Base-by-base conservation (phyloP, 2,113 vertebrate genomes). In the Clarias macrocephalus region DNA sequence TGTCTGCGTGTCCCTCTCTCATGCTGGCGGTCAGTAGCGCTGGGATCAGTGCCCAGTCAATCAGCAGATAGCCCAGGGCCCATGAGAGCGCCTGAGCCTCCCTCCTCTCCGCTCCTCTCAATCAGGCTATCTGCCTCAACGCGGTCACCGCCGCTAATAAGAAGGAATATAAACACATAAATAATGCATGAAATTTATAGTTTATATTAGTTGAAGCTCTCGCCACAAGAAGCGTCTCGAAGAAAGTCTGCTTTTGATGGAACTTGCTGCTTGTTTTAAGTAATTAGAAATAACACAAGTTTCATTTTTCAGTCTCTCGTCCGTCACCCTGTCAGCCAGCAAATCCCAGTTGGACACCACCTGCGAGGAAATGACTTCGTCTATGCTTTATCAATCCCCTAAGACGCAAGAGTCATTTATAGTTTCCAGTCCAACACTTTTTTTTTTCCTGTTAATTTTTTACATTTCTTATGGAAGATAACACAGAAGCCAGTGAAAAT, bases 131-230 rank as follows among this genome's bases (percentile, higher is more conserved):
- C 89, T 86, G 65, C 82, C 88, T 90, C 76, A 84, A 82, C 80
- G 87, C 73, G 77, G 88, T 88, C 77, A 80, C 85, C 52, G 56
- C 66, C 73, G 81, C 91, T 91, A 92, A 92, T 92, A 87, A 91
- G 90, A 85, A 91, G 88, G 89, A 89, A 91, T 91, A 91, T 89
- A 89, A 70, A 87, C 21, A 59, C 88, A 91, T 92, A 91, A 91
- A 92, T 92, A 90, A 92, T 89, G 87, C 86, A 92, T 92, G 90
- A 89, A 88, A 87, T 86, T 82, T 86, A 84, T 89, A 90, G 90
- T 91, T 92, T 89, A 89, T 88, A 89, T 87, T 88, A 57, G 84
- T 82, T 80, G 68, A 89, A 59, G 85, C 84, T 89, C 87, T 91
- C 70, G 16, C 73, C 83, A 89, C 76, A 33, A 89, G 88, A 86